These are phyloP conservation scores for Drosophila aldrichi DNA, from an alignment of 2,888 invertebrate species.

Conservation along the genomic window DNA sequence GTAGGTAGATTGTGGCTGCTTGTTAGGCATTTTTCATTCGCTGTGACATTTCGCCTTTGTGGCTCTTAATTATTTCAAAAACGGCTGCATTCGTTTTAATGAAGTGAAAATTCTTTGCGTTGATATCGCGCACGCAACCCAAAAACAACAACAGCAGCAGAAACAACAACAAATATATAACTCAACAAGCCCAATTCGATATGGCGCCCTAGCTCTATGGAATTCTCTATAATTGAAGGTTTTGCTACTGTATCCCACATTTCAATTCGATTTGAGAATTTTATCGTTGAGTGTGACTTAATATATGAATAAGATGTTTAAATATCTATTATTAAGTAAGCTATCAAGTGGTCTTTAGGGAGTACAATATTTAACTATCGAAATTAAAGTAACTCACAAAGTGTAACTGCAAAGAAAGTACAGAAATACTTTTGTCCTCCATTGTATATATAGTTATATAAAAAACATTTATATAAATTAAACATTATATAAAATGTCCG, in stretches of 20 bases:
- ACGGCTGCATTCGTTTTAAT: slow-evolving; percentile 83
- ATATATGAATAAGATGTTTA: neutral
- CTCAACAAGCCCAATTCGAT: slow-evolving; percentile 35
- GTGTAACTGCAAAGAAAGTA: too few relatives aligned
- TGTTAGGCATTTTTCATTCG: slow-evolving; percentile 78
- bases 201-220: slow-evolving; percentile 16
- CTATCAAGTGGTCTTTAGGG: too few relatives aligned
- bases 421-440: too few relatives aligned
- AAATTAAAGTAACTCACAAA: too few relatives aligned
- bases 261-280: slow-evolving; percentile 29
- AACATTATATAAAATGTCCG: too few relatives aligned
- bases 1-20: slow-evolving; percentile 58
- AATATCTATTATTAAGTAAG: too few relatives aligned
- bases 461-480: too few relatives aligned
- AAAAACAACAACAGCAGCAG: slow-evolving; percentile 25
- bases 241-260: slow-evolving; percentile 12
- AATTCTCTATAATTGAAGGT: slow-evolving; percentile 42
- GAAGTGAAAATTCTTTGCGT: slow-evolving; percentile 83
- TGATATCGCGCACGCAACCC: slow-evolving; percentile 82
- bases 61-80: slow-evolving; percentile 82
- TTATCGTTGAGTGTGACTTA: slow-evolving; percentile 6
- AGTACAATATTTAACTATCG: neutral
- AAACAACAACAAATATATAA: slow-evolving; percentile 33
- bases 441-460: too few relatives aligned
- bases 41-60: slow-evolving; percentile 78